phyloP scores from a whole-genome alignment of 2,888 invertebrate genomes.

The Nomada goodeniana region DNA sequence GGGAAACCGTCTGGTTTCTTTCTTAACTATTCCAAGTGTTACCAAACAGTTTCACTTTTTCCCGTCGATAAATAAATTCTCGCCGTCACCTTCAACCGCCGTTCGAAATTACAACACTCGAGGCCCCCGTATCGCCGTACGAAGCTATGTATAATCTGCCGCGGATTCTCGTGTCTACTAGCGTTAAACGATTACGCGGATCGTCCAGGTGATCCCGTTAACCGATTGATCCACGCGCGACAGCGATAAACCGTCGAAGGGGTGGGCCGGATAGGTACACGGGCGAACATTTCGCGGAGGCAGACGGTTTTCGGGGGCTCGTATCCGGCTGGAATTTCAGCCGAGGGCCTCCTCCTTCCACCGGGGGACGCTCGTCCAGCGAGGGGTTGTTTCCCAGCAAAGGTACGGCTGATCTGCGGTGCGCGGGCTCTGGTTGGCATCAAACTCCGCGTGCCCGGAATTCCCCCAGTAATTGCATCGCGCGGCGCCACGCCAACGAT shows the following conservation, averaged over 20 bases:
- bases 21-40: too few species aligned
- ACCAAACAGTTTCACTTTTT: background rate
- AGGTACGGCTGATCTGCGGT: constrained; percentile 67
- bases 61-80: too few species aligned
- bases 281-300: constrained; percentile 50
- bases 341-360: constrained; percentile 54
- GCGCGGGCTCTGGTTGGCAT: constrained; percentile 70
- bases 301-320: constrained; percentile 64
- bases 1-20: too few species aligned
- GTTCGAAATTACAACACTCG: too few species aligned
- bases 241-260: constrained; percentile 68
- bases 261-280: constrained; percentile 34
- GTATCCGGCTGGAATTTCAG: constrained; percentile 76
- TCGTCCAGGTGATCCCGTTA: constrained; percentile 76
- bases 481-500: constrained; percentile 77
- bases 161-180: background rate
- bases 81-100: too few species aligned
- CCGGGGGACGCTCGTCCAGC: constrained; percentile 12
- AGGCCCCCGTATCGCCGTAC: too few species aligned
- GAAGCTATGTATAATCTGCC: too few species aligned
- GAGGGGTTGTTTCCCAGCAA: constrained; percentile 74
- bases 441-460: constrained; percentile 81
- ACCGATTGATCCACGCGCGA: constrained; percentile 75
- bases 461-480: constrained; percentile 82
- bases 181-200: constrained; percentile 46